Evolutionary conservation across 2,888 invertebrate species (phyloP).

Genomic region (Thelaira solivaga): DNA sequence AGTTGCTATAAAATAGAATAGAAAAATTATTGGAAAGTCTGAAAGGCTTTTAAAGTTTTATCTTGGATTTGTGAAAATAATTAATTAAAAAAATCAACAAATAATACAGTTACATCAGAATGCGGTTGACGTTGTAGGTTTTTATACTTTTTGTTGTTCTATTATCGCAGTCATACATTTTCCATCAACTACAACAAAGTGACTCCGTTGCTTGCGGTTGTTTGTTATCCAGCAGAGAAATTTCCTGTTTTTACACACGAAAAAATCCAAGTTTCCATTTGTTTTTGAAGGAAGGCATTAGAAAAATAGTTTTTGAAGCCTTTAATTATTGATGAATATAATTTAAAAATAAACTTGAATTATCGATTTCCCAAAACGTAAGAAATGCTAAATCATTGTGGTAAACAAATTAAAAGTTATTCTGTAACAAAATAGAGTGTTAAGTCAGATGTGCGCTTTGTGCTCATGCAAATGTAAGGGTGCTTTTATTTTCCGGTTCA

Average conservation of each 20-base stretch:
- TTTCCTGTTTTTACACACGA: not conserved
- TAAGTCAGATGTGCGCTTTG: constrained; percentile 9
- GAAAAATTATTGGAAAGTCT: too few relatives aligned
- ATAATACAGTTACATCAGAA: not conserved
- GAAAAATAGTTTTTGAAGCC: not conserved
- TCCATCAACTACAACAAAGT: not conserved
- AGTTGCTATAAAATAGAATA: too few relatives aligned
- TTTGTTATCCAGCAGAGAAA: not conserved
- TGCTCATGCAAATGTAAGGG: constrained; percentile 11
- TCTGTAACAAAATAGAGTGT: not conserved
- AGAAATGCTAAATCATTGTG: not conserved
- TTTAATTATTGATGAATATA: not conserved
- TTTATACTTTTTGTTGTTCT: constrained; percentile 14
- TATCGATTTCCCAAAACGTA: constrained; percentile 44
- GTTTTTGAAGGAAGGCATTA: not conserved
- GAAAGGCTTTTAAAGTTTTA: not conserved
- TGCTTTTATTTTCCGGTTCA: constrained; percentile 44
- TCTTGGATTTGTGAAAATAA: not conserved
- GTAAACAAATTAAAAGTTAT: not conserved
- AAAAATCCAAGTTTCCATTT: constrained; percentile 8
- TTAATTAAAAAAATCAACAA: not conserved
- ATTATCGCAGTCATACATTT: not conserved
- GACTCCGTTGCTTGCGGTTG: not conserved
- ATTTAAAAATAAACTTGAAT: not conserved
- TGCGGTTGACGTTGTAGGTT: constrained; percentile 16